Evolutionary conservation across 2,888 invertebrate species (phyloP).

Genomic region (Cataglyphis cursor): DNA sequence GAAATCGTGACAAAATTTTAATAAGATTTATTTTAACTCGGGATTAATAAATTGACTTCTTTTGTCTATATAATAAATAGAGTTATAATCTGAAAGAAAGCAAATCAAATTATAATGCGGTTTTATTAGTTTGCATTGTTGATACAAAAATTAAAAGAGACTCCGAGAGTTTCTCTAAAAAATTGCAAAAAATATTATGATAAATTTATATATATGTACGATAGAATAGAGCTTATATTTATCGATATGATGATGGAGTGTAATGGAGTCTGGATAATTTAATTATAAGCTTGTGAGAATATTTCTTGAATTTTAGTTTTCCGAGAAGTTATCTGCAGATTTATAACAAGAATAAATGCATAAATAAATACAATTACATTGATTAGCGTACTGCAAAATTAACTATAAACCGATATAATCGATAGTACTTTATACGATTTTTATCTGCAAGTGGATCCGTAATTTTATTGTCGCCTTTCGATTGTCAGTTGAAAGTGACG

Average conservation of each 20-base stretch:
- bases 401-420: not conserved
- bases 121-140: not conserved
- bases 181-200: not conserved
- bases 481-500: conserved; percentile 57
- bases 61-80: not conserved
- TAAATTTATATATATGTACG: not conserved
- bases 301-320: not conserved
- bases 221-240: not conserved
- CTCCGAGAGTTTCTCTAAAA: not conserved
- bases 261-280: not conserved
- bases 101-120: not conserved
- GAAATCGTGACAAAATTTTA: not conserved
- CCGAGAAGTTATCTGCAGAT: not conserved
- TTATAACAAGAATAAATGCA: not conserved
- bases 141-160: not conserved
- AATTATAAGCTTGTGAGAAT: not conserved
- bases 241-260: not conserved
- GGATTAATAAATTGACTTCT: conserved; percentile 13
- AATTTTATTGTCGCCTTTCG: conserved; percentile 44
- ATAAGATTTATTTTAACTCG: not conserved
- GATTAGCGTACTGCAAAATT: not conserved
- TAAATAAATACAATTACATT: not conserved
- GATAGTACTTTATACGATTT: not conserved
- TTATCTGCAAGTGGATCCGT: not conserved
- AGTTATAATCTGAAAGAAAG: not conserved